These are phyloP conservation scores for Acronicta aceris DNA, from an alignment of 2,888 invertebrate species.

Conservation along the genomic window DNA sequence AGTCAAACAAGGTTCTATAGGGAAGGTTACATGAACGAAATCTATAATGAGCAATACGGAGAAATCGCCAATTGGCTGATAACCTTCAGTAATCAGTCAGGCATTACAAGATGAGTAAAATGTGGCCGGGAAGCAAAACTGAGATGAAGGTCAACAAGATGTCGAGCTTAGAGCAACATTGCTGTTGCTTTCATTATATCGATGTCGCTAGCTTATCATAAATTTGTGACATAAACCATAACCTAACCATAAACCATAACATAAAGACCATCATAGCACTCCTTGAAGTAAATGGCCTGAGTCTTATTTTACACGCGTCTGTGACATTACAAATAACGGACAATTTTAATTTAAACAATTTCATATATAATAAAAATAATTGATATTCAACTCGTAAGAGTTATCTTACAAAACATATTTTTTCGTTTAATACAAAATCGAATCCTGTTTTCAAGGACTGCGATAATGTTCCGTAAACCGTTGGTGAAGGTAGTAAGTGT, in stretches of 20 bases:
- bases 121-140: slow-evolving; percentile 37
- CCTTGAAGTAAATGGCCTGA: slow-evolving; percentile 53
- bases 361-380: slow-evolving; percentile 33
- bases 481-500: slow-evolving; percentile 84
- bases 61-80: slow-evolving; percentile 48
- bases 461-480: slow-evolving; percentile 82
- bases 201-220: slow-evolving; percentile 12
- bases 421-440: slow-evolving; percentile 62
- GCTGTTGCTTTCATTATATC: slow-evolving; percentile 3
- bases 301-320: slow-evolving; percentile 38
- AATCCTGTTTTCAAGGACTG: slow-evolving; percentile 84
- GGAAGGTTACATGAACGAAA: slow-evolving; percentile 57
- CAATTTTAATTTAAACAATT: slow-evolving; percentile 45
- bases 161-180: slow-evolving; percentile 21
- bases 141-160: slow-evolving; percentile 41
- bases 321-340: slow-evolving; percentile 49
- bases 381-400: slow-evolving; percentile 39
- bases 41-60: slow-evolving; percentile 45
- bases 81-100: slow-evolving; percentile 57
- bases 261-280: slow-evolving; percentile 16
- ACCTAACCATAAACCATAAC: no score
- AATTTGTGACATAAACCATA: no score
- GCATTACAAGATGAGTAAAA: slow-evolving; percentile 51
- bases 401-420: slow-evolving; percentile 45
- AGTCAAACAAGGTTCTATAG: slow-evolving; percentile 57